Evolutionary conservation across 2,113 vertebrate species (phyloP), one percentile per base, ranked within the genome.

Genomic region (rabbit (Oryctolagus cuniculus)): DNA sequence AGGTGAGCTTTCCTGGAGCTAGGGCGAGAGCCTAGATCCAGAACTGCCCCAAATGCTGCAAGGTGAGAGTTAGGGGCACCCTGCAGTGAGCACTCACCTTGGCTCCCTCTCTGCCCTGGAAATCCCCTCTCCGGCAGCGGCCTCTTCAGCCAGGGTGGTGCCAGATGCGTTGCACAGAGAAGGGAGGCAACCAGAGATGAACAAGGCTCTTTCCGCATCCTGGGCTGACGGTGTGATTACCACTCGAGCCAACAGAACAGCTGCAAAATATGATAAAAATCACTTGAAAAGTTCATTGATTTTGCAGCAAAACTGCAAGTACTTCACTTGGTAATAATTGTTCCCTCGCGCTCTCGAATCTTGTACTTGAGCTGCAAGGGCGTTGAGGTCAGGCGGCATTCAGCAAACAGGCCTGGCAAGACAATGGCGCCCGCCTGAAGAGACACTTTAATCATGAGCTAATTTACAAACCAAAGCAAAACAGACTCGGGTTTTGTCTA

Each of bases 381-480:
- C 96, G 89, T 97, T 96, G 81, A 95, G 98, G 98, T 98, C 98
- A 98, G 98, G 98, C 87, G 88, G 97, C 78, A 97, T 98, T 98
- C 97, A 98, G 96, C 97, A 95, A 97, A 96, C 91, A 97, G 97
- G 95, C 98, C 95, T 82, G 96, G 79, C 97, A 98, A 98, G 97
- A 98, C 98, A 99, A 98, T 98, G 97, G 97, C 94, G 12, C 95
- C 63, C 67, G 96, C 97, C 97, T 98, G 97, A 97, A 98, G 98
- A 98, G 98, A 98, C 97, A 97, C 98, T 98, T 98, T 98, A 98
- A 98, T 98, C 98, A 98, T 98, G 98, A 98, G 98, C 98, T 99
- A 98, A 99, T 99, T 99, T 98, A 98, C 98, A 98, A 98, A 98
- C 98, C 98, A 98, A 98, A 98, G 98, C 98, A 98, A 98, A 98